Conservation (phyloP, 2,888 invertebrate species). For the Eupithecia pulchellata region DNA sequence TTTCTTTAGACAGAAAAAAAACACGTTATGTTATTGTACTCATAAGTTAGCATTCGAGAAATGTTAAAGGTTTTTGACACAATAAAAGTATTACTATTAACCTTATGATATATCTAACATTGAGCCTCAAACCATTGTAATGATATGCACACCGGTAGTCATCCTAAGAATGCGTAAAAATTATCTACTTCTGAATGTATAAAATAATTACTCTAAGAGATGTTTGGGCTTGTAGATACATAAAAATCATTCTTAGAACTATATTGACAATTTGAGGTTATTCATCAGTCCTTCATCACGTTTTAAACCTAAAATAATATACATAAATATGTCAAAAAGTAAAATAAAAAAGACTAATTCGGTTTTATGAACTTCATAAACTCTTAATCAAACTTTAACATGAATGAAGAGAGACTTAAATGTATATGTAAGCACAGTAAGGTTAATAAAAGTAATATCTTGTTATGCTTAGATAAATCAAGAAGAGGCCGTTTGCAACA, state of each 20-base stretch:
- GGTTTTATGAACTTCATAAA: conserved; percentile 56
- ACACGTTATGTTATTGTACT: conserved; percentile 77
- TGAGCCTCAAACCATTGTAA: conserved; percentile 66
- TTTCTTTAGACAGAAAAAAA: conserved; percentile 71
- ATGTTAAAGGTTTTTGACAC: conserved; percentile 69
- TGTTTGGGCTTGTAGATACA: conserved; percentile 44
- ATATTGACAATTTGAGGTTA: conserved; percentile 55
- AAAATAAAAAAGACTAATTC: conserved; percentile 64
- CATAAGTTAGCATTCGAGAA: conserved; percentile 73
- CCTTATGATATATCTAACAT: conserved; percentile 66
- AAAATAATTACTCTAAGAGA: conserved; percentile 42
- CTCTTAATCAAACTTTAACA: conserved; percentile 57
- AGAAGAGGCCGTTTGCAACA: conserved; percentile 21
- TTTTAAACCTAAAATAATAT: conserved; percentile 62
- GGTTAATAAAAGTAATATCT: conserved; percentile 37
- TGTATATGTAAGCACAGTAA: conserved; percentile 43
- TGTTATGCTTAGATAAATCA: conserved; percentile 38
- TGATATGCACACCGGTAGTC: conserved; percentile 66
- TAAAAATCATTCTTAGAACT: conserved; percentile 51
- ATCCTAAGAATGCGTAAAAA: conserved; percentile 44
- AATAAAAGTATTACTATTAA: conserved; percentile 44
- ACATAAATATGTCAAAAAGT: conserved; percentile 70
- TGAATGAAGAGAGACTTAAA: conserved; percentile 55
- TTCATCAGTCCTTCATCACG: conserved; percentile 65
- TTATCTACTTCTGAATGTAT: conserved; percentile 44